Conservation (phyloP, 1,140 invertebrate species). For the Lordiphosa stackelbergi region DNA sequence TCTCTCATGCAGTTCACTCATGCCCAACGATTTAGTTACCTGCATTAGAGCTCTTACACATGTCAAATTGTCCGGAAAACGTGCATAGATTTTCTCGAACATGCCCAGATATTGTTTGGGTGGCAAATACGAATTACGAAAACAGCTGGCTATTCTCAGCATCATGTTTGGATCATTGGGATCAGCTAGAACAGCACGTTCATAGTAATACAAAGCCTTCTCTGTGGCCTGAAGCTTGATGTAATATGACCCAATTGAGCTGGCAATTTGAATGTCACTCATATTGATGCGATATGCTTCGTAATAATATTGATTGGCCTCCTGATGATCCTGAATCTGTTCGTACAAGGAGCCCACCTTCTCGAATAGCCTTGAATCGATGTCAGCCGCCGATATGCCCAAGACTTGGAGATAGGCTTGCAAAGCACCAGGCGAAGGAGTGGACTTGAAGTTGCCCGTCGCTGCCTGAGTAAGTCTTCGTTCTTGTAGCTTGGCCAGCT, state of each 20-base stretch:
- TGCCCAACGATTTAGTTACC: conserved; percentile 83
- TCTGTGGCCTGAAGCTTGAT: conserved; percentile 92
- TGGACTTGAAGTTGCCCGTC: conserved; percentile 51
- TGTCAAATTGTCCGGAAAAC: conserved; percentile 91
- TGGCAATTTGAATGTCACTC: conserved; percentile 91
- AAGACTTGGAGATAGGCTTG: conserved; percentile 90
- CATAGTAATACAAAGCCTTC: conserved; percentile 92
- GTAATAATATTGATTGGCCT: conserved; percentile 94
- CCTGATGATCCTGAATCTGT: conserved; percentile 90
- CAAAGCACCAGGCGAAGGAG: conserved; percentile 86
- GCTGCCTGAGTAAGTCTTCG: conserved; percentile 29
- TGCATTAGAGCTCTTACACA: conserved; percentile 91
- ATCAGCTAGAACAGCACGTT: conserved; percentile 91
- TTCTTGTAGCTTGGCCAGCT: conserved; percentile 90
- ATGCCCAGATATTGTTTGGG: conserved; percentile 89
- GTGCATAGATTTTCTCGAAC: conserved; percentile 87
- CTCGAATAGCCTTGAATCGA: conserved; percentile 89
- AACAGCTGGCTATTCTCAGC: conserved; percentile 90
- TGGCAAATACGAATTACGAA: conserved; percentile 86
- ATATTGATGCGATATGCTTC: conserved; percentile 95
- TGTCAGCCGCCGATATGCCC: conserved; percentile 84
- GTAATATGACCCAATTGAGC: conserved; percentile 95
- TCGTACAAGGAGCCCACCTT: conserved; percentile 92
- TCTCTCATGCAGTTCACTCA: conserved; percentile 82
- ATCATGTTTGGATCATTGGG: conserved; percentile 91